Evolutionary conservation across 2,113 vertebrate species (phyloP).

Genomic region (Dasyornis broadbenti): DNA sequence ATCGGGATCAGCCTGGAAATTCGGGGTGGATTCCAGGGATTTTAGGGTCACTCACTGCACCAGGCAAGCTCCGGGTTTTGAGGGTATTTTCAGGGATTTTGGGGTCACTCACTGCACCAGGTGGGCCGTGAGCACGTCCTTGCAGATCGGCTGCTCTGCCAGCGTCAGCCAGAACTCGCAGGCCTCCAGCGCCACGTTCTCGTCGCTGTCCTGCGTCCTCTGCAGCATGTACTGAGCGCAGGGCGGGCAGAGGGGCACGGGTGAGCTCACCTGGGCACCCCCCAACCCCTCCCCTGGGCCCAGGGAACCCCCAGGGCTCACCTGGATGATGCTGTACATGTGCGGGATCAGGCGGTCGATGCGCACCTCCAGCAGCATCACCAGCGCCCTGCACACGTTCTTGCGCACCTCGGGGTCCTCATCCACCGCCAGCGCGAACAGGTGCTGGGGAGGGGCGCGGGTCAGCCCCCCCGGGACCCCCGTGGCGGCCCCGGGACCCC

Average conservation of each 20-base stretch:
- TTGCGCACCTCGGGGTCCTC: constrained; percentile 92
- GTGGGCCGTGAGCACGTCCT: constrained; percentile 89
- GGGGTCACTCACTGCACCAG: constrained; percentile 84
- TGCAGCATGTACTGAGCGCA: constrained; percentile 88
- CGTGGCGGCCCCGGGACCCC: background rate
- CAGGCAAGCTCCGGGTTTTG: constrained; percentile 62
- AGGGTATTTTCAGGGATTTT: background rate
- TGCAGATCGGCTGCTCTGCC: constrained; percentile 95
- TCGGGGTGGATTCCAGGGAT: background rate
- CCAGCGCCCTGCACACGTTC: constrained; percentile 90
- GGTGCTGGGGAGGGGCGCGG: constrained; percentile 69
- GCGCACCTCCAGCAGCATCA: constrained; percentile 92
- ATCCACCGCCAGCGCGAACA: constrained; percentile 89
- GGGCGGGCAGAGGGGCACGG: rapidly evolving
- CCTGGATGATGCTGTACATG: constrained; percentile 98
- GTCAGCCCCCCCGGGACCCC: background rate
- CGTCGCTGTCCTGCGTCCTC: constrained; percentile 91
- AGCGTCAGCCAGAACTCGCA: constrained; percentile 97
- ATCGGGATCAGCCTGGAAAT: background rate
- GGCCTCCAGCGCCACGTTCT: constrained; percentile 93
- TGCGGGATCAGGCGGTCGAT: constrained; percentile 93
- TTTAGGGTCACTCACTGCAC: constrained; percentile 79
- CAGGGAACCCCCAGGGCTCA: too few relatives aligned
- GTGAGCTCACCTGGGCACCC: background rate
- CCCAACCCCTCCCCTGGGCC: too few relatives aligned